Evolutionary conservation across 2,113 vertebrate genomes (phyloP).

Genomic region (Macquaria ambigua): DNA sequence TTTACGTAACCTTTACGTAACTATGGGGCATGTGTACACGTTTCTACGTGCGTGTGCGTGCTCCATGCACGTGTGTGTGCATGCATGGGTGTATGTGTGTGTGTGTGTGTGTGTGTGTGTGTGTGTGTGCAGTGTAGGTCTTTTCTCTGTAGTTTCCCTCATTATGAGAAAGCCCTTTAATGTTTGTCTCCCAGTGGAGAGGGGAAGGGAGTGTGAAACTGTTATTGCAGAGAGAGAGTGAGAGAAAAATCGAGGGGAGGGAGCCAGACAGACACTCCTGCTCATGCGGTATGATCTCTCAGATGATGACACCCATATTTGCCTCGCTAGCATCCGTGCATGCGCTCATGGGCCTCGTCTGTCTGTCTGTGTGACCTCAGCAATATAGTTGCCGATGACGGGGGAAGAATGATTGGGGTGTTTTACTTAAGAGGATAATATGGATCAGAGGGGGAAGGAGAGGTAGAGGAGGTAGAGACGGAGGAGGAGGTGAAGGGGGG

Average conservation of each 20-base stretch:
- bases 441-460: conserved; percentile 8
- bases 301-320: conserved; percentile 73
- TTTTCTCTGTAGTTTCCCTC: conserved; percentile 83
- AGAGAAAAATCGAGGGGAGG: conserved; percentile 61
- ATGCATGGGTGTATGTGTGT: not conserved
- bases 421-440: conserved; percentile 66
- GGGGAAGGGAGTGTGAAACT: conserved; percentile 71
- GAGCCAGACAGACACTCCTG: conserved; percentile 70
- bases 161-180: conserved; percentile 84
- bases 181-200: conserved; percentile 82
- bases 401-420: conserved; percentile 51
- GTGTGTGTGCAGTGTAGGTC: conserved; percentile 68
- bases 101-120: conserved; percentile 19
- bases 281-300: conserved; percentile 72
- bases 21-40: conserved; percentile 64
- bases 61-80: conserved; percentile 28
- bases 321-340: conserved; percentile 36
- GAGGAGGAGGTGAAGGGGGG: not conserved
- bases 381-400: conserved; percentile 42
- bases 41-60: conserved; percentile 49
- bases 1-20: conserved; percentile 83
- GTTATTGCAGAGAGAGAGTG: conserved; percentile 76
- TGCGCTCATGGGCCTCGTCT: not conserved
- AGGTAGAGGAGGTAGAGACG: not conserved
- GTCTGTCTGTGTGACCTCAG: conserved; percentile 60